These are phyloP conservation scores for Catalaphyllia jardinei DNA, from an alignment of 64 coral and sea anemone species.

Conservation along the genomic window DNA sequence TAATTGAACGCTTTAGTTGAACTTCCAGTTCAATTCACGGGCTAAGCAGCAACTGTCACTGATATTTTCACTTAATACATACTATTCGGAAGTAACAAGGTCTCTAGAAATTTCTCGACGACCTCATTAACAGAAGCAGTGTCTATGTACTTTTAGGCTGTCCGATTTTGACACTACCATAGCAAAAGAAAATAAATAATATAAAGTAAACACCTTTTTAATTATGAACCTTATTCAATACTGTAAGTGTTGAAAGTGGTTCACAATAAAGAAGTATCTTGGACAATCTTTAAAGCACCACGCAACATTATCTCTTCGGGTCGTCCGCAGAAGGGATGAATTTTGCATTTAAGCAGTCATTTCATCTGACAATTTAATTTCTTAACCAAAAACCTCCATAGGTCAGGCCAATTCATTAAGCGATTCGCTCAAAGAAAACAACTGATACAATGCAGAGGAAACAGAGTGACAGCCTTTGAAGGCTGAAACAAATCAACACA, in stretches of 20 bases:
- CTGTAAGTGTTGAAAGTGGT: not conserved
- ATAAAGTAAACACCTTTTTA: not conserved
- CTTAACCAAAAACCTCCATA: not conserved
- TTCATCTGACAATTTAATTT: not conserved
- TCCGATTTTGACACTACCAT: not conserved
- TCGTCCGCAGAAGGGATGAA: not conserved
- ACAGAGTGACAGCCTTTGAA: not conserved
- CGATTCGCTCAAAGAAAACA: not conserved
- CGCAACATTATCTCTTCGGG: too few species aligned
- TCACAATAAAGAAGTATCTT: too few species aligned
- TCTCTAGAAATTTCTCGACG: conserved; percentile 2
- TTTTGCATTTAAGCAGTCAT: not conserved
- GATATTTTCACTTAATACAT: not conserved
- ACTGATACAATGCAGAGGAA: not conserved
- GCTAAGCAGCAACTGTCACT: not conserved
- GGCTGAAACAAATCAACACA: not conserved
- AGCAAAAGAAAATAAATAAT: not conserved
- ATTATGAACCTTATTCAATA: not conserved
- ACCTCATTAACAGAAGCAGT: not conserved
- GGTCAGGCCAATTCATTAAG: not conserved
- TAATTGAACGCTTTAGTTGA: not conserved
- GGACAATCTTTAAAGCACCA: too few species aligned
- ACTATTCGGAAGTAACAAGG: not conserved
- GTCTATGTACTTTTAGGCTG: not conserved
- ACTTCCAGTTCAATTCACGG: not conserved